Evolutionary conservation across 2,797 vertebrate species (phyloP), one percentile per base, ranked within the genome.

Genomic region (Erethizon dorsatum): DNA sequence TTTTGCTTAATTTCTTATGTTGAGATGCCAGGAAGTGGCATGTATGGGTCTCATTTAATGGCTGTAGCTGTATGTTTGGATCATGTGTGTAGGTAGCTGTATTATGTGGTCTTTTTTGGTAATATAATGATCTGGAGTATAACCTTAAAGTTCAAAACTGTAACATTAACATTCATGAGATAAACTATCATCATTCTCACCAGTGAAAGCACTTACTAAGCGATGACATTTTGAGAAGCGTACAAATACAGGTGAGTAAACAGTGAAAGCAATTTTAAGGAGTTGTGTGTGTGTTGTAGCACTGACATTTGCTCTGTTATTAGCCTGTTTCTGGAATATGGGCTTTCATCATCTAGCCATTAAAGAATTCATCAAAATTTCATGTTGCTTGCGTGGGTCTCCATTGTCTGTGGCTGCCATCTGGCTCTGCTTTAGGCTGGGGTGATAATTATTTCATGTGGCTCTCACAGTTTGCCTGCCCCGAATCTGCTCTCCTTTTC

Each of bases 311-410:
- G 82, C 90, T 89, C 88, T 96, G 13, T 96, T 95, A 89, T 96
- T 95, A 90, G 90, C 24, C 77, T 45, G 31, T 94, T 96, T 96
- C 83, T 94, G 61, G 92, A 94, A 88, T 37, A 73, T 14, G 79
- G 90, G 65, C 89, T 94, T 95, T 94, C 84, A 71, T 96, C 93
- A 75, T 90, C 47, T 57, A 79, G 57, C 89, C 93, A 92, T 96
- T 93, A 95, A 97, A 61, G 90, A 93, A 82, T 93, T 98, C 95
- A 98, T 97, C 91, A 98, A 96, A 97, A 67, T 97, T 97, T 98
- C 80, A 97, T 98, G 17, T 77, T 0, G 10, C 83, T 67, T 14
- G 22, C 41, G 56, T 6, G 67, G 47, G 79, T 84, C 90, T 89
- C 75, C 95, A 7, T 94, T 95, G 95, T 88, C 90, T 2, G 6